Evolutionary conservation across 2,888 invertebrate genomes (phyloP), one percentile per base, ranked within the genome.

Genomic region (Zygaena filipendulae): DNA sequence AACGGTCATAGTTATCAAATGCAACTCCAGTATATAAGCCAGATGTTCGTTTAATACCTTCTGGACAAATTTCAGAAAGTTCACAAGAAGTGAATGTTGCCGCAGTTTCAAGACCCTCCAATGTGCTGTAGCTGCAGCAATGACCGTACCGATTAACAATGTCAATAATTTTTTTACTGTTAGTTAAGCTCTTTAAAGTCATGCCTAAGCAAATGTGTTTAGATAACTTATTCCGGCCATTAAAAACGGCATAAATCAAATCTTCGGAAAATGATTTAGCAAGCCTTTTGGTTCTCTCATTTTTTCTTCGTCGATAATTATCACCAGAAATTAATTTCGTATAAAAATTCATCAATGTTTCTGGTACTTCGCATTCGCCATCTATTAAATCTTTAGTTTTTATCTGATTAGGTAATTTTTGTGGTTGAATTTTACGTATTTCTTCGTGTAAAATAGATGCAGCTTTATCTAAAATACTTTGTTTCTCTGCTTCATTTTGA

Each of bases 21-120:
- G 40, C 40, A 4, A 40, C 32, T 18, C 25, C 22, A 48, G 32
- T 38, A 51, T 39, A 26, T 40, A 42, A 22, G 48, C 32, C 10
- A 43, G 35, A 34, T 11, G 13, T 11, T 24, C 11, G 13, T 21
- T 6, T 8, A 11, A 39, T 36, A 11, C 11, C 30, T 19, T 30
- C 27, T n/a, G 36, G 33, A 27, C 31, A 32, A n/a, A 30, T n/a
- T 11, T 13, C 5, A 6, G 19, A 26, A 20, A 13, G 14, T 18
- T 35, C 19, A 11, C 7, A 7, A n/a, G 30, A 25, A 12, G 30
- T 22, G 13, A 13, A 29, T 13, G 35, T 32, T 13, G 26, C 18
- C 6, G 30, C 36, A 18, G 36, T 33, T 16, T 33, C 30, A 4
- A 33, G 13, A 2, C 12, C 30, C 22, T 33, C 33, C 3, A 29